Percentiles rank a stretch among this genome's conserved stretches.
Evolutionary conservation across 2,888 invertebrate species (phyloP).

Genomic region (Muschampia plurimacula): DNA sequence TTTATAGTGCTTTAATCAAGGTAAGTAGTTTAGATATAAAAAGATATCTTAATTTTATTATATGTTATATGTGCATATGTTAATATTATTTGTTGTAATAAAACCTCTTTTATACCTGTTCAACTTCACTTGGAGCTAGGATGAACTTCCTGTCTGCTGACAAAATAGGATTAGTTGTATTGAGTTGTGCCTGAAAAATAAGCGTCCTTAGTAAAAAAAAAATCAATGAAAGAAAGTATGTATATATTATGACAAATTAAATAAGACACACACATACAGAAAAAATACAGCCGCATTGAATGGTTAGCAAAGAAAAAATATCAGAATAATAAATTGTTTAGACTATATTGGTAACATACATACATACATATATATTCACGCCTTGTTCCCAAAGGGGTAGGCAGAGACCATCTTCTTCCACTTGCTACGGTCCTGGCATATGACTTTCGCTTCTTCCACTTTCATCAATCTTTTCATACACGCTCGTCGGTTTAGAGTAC

Average conservation of each 20-base stretch:
- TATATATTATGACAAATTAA: background rate
- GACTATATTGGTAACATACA: too few relatives aligned
- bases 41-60: background rate
- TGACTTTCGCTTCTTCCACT: too few relatives aligned
- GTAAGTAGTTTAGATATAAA: background rate
- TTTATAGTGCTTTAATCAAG: background rate
- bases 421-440: too few relatives aligned
- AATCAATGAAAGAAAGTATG: background rate
- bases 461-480: too few relatives aligned
- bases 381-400: too few relatives aligned
- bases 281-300: background rate
- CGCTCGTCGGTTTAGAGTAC: too few relatives aligned
- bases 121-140: conserved; percentile 75
- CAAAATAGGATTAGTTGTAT: conserved; percentile 74
- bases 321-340: too few relatives aligned
- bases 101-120: conserved; percentile 55
- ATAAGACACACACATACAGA: background rate
- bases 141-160: conserved; percentile 74
- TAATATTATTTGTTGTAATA: background rate
- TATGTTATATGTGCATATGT: too few relatives aligned
- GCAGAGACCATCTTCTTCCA: too few relatives aligned
- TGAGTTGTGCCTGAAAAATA: conserved; percentile 65
- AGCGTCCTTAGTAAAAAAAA: conserved; percentile 13
- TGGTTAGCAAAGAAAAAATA: too few relatives aligned
- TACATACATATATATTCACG: too few relatives aligned